These are phyloP conservation scores for Zaprionus ghesquierei DNA, from an alignment of 1,140 invertebrate genomes.

Conservation along the genomic window DNA sequence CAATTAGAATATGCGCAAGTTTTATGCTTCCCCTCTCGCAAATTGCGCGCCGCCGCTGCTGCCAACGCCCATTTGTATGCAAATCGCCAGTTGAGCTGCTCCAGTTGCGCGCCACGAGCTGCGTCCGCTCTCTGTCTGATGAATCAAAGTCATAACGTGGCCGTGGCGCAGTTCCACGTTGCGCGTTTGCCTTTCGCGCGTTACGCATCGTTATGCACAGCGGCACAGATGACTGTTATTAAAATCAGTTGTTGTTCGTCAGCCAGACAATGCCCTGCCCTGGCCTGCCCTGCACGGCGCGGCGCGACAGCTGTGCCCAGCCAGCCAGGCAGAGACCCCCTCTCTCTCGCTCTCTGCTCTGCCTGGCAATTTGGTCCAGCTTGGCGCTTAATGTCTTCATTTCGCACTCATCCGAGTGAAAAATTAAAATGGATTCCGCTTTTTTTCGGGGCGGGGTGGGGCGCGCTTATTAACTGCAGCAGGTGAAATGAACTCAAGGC, in stretches of 20 bases:
- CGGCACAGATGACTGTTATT: constrained; percentile 79
- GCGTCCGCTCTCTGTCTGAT: constrained; percentile 50
- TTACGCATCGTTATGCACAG: constrained; percentile 82
- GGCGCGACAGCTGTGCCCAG: constrained; percentile 56
- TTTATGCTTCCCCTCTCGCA: constrained; percentile 39
- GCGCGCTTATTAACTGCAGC: constrained; percentile 60
- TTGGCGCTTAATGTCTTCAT: constrained; percentile 77
- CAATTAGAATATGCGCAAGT: constrained; percentile 74
- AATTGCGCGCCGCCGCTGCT: constrained; percentile 64
- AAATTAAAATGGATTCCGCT: constrained; percentile 75
- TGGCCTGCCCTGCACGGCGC: not conserved
- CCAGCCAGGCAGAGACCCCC: not conserved
- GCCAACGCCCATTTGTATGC: constrained; percentile 78
- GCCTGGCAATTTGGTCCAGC: constrained; percentile 9
- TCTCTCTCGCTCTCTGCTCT: not conserved
- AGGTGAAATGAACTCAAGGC: constrained; percentile 56
- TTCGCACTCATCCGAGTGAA: constrained; percentile 81
- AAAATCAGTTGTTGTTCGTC: constrained; percentile 77
- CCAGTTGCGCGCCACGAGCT: not conserved
- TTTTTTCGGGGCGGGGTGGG: constrained; percentile 39
- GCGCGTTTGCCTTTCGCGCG: constrained; percentile 47
- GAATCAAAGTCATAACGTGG: constrained; percentile 80
- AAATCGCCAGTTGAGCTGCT: constrained; percentile 59
- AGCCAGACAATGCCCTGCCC: constrained; percentile 32
- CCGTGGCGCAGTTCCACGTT: constrained; percentile 10